Evolutionary conservation across 2,888 invertebrate species (phyloP).

Genomic region (Hyles lineata): DNA sequence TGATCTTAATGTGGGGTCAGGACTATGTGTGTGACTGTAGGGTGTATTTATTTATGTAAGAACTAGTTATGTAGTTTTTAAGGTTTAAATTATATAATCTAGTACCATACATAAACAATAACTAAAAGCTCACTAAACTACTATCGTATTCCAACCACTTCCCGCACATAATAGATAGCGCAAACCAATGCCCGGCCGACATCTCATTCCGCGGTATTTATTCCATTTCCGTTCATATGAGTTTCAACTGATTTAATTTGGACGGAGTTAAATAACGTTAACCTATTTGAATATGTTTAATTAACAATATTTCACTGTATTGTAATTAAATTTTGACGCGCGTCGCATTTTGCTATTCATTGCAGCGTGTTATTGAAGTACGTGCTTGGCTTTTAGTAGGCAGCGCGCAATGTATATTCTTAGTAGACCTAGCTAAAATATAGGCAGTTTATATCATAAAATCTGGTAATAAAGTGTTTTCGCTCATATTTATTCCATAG

Average conservation of each 20-base stretch:
- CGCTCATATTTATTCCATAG: no score
- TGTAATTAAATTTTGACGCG: neutral
- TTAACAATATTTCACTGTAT: neutral
- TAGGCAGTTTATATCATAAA: no score
- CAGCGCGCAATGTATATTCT: neutral
- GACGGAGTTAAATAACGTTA: neutral
- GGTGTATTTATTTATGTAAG: no score
- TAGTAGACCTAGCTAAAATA: no score
- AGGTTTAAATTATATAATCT: no score
- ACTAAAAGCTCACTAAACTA: neutral
- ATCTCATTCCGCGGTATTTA: neutral
- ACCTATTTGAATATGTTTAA: neutral
- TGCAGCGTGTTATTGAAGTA: neutral
- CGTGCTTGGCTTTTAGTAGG: neutral
- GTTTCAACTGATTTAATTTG: conserved; percentile 5
- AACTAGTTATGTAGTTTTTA: no score
- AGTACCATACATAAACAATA: no score
- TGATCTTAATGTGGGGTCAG: no score
- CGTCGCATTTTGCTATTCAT: neutral
- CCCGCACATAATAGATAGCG: neutral
- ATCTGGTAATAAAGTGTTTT: no score
- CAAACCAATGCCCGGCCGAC: neutral
- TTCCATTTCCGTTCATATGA: conserved; percentile 2
- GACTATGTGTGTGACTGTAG: no score
- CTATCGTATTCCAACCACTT: neutral